Percentiles rank a stretch among this genome's conserved stretches.
Evolutionary conservation across 2,888 invertebrate species (phyloP).

Genomic region (Blera fallax): DNA sequence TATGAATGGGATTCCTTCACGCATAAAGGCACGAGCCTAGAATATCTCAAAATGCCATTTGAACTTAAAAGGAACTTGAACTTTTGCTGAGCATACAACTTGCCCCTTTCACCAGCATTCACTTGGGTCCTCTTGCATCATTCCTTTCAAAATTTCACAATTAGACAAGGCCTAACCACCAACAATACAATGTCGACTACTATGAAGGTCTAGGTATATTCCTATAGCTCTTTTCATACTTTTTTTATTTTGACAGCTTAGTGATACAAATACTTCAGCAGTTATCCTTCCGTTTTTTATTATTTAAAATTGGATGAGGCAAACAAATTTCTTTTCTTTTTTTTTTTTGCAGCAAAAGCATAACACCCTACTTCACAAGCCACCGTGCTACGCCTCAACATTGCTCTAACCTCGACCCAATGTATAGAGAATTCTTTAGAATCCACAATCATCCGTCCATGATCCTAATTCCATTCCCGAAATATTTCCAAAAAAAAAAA

Average conservation of each 20-base stretch:
- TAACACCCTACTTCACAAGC: background rate
- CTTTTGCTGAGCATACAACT: no score
- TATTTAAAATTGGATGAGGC: background rate
- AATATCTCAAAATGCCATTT: no score
- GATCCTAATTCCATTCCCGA: constrained; percentile 51
- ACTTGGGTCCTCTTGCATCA: no score
- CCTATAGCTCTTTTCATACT: background rate
- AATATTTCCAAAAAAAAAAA: constrained; percentile 22
- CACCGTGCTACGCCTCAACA: background rate
- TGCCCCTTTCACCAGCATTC: no score
- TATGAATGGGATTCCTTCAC: no score
- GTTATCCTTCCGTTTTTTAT: background rate
- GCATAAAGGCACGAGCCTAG: no score
- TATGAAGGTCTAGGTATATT: background rate
- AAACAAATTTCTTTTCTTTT: background rate
- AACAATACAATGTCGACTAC: background rate
- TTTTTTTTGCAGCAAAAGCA: background rate
- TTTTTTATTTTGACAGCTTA: background rate
- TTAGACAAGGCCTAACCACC: no score
- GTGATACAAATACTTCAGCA: background rate
- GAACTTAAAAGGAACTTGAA: no score
- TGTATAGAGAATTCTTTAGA: constrained; percentile 43
- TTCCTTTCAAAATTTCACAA: no score
- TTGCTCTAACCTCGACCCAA: constrained; percentile 58
- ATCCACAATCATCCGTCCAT: constrained; percentile 34